Evolutionary conservation across 2,888 invertebrate species (phyloP).

Genomic region (Xylocampa areola): DNA sequence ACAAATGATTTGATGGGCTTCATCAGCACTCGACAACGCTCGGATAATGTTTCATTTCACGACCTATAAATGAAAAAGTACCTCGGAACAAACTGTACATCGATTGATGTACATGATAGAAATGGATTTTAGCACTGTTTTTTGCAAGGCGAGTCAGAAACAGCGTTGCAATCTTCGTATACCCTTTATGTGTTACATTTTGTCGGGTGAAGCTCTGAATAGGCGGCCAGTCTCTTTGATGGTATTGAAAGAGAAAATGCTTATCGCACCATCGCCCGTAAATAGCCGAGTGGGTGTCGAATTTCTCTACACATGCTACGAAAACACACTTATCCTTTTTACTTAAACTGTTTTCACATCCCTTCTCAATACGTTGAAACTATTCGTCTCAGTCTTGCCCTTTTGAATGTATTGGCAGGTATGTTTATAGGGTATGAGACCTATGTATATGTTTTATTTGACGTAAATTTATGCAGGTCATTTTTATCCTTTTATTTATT

Average conservation of each 20-base stretch:
- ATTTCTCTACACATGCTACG: constrained; percentile 84
- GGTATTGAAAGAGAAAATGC: constrained; percentile 88
- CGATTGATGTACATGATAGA: constrained; percentile 65
- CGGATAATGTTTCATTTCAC: constrained; percentile 77
- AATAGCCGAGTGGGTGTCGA: constrained; percentile 86
- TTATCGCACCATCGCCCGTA: constrained; percentile 87
- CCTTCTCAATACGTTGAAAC: constrained; percentile 79
- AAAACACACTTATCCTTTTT: constrained; percentile 87
- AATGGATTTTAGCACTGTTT: constrained; percentile 70
- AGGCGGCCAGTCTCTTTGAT: constrained; percentile 86
- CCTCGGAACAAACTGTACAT: constrained; percentile 50
- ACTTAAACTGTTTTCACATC: constrained; percentile 85
- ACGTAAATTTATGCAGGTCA: constrained; percentile 53
- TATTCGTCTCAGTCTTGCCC: constrained; percentile 75
- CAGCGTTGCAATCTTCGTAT: constrained; percentile 79
- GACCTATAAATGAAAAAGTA: constrained; percentile 72
- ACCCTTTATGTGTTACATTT: constrained; percentile 83
- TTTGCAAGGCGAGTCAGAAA: constrained; percentile 73
- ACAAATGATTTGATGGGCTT: constrained; percentile 85
- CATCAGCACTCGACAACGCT: constrained; percentile 76
- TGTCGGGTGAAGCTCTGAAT: constrained; percentile 80
- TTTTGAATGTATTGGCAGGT: constrained; percentile 72
- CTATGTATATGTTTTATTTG: constrained; percentile 50
- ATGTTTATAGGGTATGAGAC: constrained; percentile 59
- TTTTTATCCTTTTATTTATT: constrained; percentile 48